Percentiles rank a stretch among this genome's conserved stretches.
Conservation (phyloP, 2,113 vertebrate species). For the Nothocercus nigrocapillus region DNA sequence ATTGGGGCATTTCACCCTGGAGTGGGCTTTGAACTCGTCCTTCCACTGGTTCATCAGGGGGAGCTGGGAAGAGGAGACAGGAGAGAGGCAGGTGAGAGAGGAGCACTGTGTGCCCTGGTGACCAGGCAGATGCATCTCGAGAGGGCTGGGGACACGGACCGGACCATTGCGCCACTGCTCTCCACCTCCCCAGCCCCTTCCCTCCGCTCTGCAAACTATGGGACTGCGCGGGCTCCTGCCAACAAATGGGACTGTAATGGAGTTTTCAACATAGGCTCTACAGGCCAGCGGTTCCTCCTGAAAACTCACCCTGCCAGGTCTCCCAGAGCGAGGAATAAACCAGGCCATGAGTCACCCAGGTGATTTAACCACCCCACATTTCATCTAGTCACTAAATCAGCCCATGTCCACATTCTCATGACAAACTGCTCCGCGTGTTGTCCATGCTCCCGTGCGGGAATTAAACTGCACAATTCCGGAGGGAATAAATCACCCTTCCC, state of each 20-base stretch:
- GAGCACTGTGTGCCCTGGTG: accelerated
- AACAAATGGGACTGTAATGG: not conserved
- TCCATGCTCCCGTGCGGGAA: not conserved
- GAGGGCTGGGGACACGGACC: accelerated
- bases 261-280: not conserved
- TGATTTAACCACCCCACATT: constrained; percentile 61
- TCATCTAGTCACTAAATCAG: constrained; percentile 44
- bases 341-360: not conserved
- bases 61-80: constrained; percentile 77
- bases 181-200: not conserved
- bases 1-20: constrained; percentile 93
- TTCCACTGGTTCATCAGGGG: constrained; percentile 95
- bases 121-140: accelerated
- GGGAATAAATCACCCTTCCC: constrained; percentile 35
- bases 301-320: not conserved
- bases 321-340: constrained; percentile 38
- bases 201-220: accelerated
- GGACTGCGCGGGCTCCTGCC: not conserved
- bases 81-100: not conserved
- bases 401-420: not conserved
- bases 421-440: constrained; percentile 38
- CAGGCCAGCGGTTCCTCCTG: not conserved
- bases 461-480: constrained; percentile 7
- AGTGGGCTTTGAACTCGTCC: constrained; percentile 93
- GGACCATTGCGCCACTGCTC: not conserved